Evolutionary conservation across 2,797 vertebrate species (phyloP), one percentile per base, ranked within the genome.

Genomic region (Brotogeris chrysoptera): DNA sequence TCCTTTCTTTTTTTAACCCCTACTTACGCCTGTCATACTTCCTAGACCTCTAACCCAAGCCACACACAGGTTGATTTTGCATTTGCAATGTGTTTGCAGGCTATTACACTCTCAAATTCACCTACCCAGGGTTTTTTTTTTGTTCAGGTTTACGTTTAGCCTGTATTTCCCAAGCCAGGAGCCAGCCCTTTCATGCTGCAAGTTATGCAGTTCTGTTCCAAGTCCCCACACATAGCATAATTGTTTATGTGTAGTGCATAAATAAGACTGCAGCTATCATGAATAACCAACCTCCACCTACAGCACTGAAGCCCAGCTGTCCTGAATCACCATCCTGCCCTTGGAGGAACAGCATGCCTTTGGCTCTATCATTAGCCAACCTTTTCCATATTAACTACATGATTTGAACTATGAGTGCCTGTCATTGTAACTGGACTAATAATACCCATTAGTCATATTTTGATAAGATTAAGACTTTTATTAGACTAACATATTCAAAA

Each of bases 191-290:
- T 9, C 14, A 10, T 8, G n/a, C 28, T 32, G 13, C 27, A 17
- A 59, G 43, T 18, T 16, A 3, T 2, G 6, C 17, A 13, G 12
- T 39, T 63, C 36, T 38, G 36, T 21, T 34, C 30, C 41, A 7
- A 66, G 13, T 14, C 30, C 38, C 36, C 19, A 0, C 5, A 3
- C 16, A 3, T 5, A 10, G 12, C 4, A 13, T 2, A 1, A 28
- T 39, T 39, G 4, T 36, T 65, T 59, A 12, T 6, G 8, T 2
- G 16, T 2, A 9, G 10, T 0, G 8, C 24, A 10, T 24, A 46
- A 77, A n/a, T 23, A 41, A 27, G 18, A 12, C 17, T 4, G 9
- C 13, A 13, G 44, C 28, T 46, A 9, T 19, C 20, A 14, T 5
- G 44, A 71, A 87, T 55, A 86, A 84, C 52, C 44, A 44, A 36